Conservation (phyloP, 2,113 vertebrate species). For the Nymphicus hollandicus region DNA sequence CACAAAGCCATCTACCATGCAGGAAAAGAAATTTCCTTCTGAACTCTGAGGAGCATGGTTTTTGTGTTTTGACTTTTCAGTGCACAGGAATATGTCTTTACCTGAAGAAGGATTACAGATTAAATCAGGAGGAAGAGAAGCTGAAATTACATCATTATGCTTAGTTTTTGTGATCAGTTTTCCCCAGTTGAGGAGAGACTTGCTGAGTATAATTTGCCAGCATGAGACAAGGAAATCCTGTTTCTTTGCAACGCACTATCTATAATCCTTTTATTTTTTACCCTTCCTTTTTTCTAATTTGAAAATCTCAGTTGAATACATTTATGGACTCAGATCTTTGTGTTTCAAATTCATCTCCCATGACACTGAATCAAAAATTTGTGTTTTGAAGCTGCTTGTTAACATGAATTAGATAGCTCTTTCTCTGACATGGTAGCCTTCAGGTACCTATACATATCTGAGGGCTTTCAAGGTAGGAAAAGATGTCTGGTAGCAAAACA, state of each 20-base stretch:
- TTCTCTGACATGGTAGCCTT: background rate
- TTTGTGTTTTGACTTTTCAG: background rate
- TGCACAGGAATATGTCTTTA: background rate
- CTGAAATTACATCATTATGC: background rate
- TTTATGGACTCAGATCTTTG: background rate
- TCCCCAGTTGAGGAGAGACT: background rate
- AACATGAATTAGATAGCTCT: background rate
- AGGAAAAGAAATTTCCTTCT: background rate
- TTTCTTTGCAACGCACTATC: background rate
- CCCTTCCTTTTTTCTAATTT: fast-evolving
- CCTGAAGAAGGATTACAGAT: background rate
- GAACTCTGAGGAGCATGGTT: background rate
- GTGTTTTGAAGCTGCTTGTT: background rate
- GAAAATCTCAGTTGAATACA: background rate
- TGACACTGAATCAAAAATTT: background rate
- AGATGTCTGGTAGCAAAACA: background rate
- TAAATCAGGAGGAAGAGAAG: background rate
- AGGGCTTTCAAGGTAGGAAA: background rate
- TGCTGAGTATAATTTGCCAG: background rate
- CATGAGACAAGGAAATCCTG: background rate
- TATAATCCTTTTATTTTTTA: background rate
- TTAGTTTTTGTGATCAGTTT: background rate
- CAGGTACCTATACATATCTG: background rate
- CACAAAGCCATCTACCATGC: background rate
- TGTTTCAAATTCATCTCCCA: background rate